Evolutionary conservation across 1,140 invertebrate genomes (phyloP), one percentile per base, ranked within the genome.

Genomic region (Colletes gigas): DNA sequence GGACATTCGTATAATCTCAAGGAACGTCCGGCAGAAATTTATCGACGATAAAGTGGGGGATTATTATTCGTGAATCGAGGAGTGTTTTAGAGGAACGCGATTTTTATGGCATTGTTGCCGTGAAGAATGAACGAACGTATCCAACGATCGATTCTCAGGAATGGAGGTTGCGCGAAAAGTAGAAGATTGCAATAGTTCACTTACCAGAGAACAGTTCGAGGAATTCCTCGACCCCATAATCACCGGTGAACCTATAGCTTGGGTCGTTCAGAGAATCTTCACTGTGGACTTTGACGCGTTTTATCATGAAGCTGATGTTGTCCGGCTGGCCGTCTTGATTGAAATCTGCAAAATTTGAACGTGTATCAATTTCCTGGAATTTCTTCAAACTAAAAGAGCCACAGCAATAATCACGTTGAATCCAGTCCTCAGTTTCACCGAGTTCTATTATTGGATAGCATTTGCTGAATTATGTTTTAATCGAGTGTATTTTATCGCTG

Each of bases 221-320:
- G 92, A 98, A 98, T 93, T 98, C 98, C 91, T 98, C 98, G 17
- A 99, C 98, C 5, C 97, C 98, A 91, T 98, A 98, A 91, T 98
- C 98, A 63, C 97, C 97, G 0, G 97, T 96, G 93, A 98, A 98
- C 84, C 97, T 95, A 93, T 98, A 98, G 44, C 95, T 94, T 2
- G 97, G 95, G 93, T 97, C 97, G 81, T 96, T 96, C 57, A 97
- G 93, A 47, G 97, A 96, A 81, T 97, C 96, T 84, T 95, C 94
- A 10, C 97, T 97, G 92, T 98, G 97, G 14, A 98, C 97, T 94
- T 98, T 98, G 82, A 99, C 97, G 78, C 98, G 95, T 93, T 99
- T 99, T 84, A 99, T 98, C 96, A 98, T 98, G 91, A 99, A 99
- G 66, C 97, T 97, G 84, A 99, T 98, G 92, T 98, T 98, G 92